A percentile compares a stretch with the other conserved stretches of the same genome.
Evolutionary conservation across 30 jellyfish, hydroid and myxozoan species (phyloP).

Genomic region (Rhopilema esculentum): DNA sequence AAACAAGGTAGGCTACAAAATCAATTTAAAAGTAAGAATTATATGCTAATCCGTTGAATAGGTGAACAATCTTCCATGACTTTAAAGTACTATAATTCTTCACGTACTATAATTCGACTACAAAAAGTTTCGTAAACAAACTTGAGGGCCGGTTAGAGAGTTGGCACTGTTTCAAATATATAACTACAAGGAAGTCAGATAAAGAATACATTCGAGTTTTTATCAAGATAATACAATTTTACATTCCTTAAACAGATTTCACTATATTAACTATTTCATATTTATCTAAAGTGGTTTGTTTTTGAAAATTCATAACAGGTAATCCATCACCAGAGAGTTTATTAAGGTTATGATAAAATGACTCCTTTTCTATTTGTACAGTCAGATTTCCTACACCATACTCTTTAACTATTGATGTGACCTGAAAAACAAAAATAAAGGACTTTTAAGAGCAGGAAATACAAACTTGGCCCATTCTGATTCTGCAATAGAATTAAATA

Average conservation of each 20-base stretch:
- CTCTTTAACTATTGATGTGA: constrained; percentile 63
- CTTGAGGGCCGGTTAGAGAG: too few relatives aligned
- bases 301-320: constrained; percentile 17
- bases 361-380: constrained; percentile 85
- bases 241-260: constrained; percentile 19
- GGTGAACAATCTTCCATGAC: too few relatives aligned
- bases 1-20: too few relatives aligned
- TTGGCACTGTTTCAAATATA: too few relatives aligned
- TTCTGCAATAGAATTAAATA: constrained; percentile 1
- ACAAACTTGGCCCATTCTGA: too few relatives aligned
- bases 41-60: too few relatives aligned
- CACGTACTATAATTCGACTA: too few relatives aligned
- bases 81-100: too few relatives aligned
- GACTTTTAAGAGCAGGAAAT: not conserved
- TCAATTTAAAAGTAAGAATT: too few relatives aligned
- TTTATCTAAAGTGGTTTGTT: constrained; percentile 10
- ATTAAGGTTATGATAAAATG: constrained; percentile 74
- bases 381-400: constrained; percentile 72
- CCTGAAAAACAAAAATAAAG: constrained; percentile 42
- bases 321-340: constrained; percentile 63
- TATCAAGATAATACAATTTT: not conserved
- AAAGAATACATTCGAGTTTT: not conserved
- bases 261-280: constrained; percentile 29
- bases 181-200: too few relatives aligned
- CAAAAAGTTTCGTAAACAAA: too few relatives aligned